Evolutionary conservation across 2,113 vertebrate species (phyloP).

Genomic region (Scomber colias): DNA sequence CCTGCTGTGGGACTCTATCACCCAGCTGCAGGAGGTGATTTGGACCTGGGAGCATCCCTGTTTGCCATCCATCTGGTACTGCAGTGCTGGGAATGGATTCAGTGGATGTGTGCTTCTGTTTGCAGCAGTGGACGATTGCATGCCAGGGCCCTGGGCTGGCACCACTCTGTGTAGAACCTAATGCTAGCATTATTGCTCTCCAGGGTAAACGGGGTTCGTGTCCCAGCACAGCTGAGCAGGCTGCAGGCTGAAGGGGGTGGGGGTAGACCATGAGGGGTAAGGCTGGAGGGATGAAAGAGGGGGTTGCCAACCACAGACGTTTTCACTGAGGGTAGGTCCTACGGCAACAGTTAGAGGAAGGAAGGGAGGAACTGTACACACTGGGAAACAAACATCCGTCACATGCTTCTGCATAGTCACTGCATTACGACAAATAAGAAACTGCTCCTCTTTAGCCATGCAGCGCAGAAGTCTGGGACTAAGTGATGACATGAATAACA

Average conservation of each 20-base stretch:
- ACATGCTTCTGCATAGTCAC: conserved; percentile 34
- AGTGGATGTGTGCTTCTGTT: conserved; percentile 48
- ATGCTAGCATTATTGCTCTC: conserved; percentile 57
- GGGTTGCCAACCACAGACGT: conserved; percentile 21
- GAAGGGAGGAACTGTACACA: conserved; percentile 59
- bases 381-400: conserved; percentile 49
- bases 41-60: conserved; percentile 65
- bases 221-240: conserved; percentile 61
- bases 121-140: conserved; percentile 46
- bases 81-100: conserved; percentile 56
- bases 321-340: conserved; percentile 43
- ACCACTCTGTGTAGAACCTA: conserved; percentile 46
- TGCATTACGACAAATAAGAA: conserved; percentile 17
- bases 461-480: neutral
- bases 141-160: conserved; percentile 69
- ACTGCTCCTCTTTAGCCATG: neutral
- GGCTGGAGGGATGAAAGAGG: conserved; percentile 6
- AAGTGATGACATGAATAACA: neutral
- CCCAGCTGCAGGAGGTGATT: conserved; percentile 75
- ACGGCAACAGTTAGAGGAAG: conserved; percentile 54
- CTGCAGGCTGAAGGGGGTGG: conserved; percentile 6
- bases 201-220: conserved; percentile 51
- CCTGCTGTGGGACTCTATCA: conserved; percentile 46
- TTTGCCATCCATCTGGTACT: conserved; percentile 76
- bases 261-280: neutral